Evolutionary conservation across 2,113 vertebrate species (phyloP).

Genomic region (Xenopus borealis): DNA sequence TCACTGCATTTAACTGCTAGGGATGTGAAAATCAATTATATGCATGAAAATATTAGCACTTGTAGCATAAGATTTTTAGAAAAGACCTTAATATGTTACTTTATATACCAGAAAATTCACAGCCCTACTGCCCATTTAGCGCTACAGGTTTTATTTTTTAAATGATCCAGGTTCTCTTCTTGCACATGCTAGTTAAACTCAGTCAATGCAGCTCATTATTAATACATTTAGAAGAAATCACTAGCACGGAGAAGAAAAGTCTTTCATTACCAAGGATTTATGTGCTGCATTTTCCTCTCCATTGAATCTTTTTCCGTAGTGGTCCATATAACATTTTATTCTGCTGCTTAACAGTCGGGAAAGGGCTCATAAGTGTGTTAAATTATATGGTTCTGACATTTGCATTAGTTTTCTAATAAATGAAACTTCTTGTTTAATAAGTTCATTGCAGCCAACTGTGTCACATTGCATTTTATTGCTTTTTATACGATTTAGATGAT

Average conservation of each 20-base stretch:
- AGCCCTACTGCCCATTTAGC: too few species aligned
- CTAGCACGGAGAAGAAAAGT: conserved; percentile 15
- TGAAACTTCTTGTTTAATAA: conserved; percentile 45
- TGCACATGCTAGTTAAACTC: conserved; percentile 8
- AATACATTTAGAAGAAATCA: conserved; percentile 23
- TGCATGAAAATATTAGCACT: too few species aligned
- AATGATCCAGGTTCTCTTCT: neutral
- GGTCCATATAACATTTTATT: conserved; percentile 44
- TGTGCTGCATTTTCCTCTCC: conserved; percentile 37
- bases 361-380: conserved; percentile 38
- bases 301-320: conserved; percentile 41
- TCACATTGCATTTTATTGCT: conserved; percentile 35
- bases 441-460: conserved; percentile 43
- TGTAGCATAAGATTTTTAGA: too few species aligned
- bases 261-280: conserved; percentile 40
- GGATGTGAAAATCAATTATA: too few species aligned
- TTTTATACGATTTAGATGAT: conserved; percentile 35
- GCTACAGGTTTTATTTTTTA: too few species aligned
- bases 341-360: conserved; percentile 38
- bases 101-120: too few species aligned
- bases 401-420: conserved; percentile 45
- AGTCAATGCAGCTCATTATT: conserved; percentile 9
- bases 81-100: too few species aligned
- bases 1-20: too few species aligned
- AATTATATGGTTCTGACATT: conserved; percentile 37